Base-by-base conservation (phyloP, 1,140 invertebrate genomes). In the Phocides pigmalion region DNA sequence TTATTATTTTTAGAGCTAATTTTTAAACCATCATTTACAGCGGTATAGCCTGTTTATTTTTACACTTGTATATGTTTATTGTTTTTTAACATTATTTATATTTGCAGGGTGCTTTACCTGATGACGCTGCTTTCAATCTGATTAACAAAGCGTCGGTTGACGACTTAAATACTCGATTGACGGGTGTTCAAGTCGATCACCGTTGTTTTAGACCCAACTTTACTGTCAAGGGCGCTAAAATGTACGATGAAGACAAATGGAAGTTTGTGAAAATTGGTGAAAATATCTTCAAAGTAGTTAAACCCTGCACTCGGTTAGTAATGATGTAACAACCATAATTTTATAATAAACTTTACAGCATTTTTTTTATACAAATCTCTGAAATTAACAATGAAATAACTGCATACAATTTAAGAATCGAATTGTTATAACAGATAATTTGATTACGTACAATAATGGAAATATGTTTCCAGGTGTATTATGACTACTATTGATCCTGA, bases 241-340 rank as follows among this genome's bases (percentile, higher is more conserved):
- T 94, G 1, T 95, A 93, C 71, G 94, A 93, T 3, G 95, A 96
- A 84, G 95, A 96, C 64, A 82, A 89, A 11, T 96, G 95, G 95
- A 92, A 94, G 32, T 95, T 93, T 87, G 79, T 96, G 12, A 95
- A 94, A 87, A 95, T 96, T 56, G 95, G 95, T 1, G 74, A 87
- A 9, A 79, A 93, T 39, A 87, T 95, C 17, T 93, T 95, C 64
- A 92, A 93, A 76, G 93, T 94, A 53, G 84, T 95, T 8, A 95
- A 94, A 77, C 94, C 95, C 0, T 95, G 95, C 73, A 93, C 93
- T 0, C 93, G 94, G 83, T 93, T 68, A 63, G 44, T 6, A 47
- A n/a, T n/a, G n/a, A n/a, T n/a, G n/a, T n/a, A n/a, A n/a, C n/a
- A n/a, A n/a, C n/a, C n/a, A n/a, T n/a, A n/a, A n/a, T n/a, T n/a